Base-by-base conservation (phyloP, 2,797 vertebrate genomes). In the Ptychobarbus kaznakovi region DNA sequence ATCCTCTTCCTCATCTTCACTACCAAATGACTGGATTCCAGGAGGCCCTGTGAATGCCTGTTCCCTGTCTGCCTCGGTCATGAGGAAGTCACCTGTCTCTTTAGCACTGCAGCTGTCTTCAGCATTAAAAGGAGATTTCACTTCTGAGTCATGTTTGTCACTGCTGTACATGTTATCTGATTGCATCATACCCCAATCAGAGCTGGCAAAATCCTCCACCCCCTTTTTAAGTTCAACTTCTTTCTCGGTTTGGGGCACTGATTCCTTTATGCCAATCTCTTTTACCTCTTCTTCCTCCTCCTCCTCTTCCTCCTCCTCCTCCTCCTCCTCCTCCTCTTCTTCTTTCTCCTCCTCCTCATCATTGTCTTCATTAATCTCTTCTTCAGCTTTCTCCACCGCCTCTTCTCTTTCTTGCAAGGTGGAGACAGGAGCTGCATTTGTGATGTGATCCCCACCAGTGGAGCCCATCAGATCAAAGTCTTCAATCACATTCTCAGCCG, bases 291-390 rank as follows among this genome's bases (percentile, higher is more conserved):
- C 89, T 74, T 91, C 88, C 82, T 94, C 74, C 0, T 84, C 76
- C 0, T 86, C 92, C 1, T 95, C 93, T 15, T 95, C 94, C 1
- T 95, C 93, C 6, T 95, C 93, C 1, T 95, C 92, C 16, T 95
- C 93, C 12, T 95, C 93, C 7, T 95, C 93, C 6, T 95, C 91
- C 82, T 95, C 94, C 1, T 95, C 93, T 4, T 95, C 93, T 1
- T 95, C 93, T 20, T 95, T 93, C 12, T 95, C 93, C 11, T 95
- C 93, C 6, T 95, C 91, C 0, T 94, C 93, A 0, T 94, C 93
- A 4, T 95, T 91, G 46, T 96, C 95, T 56, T 95, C 94, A 61
- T 96, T 96, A 87, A 95, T 95, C 88, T 96, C 95, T 87, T 95
- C 92, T 10, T 96, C 95, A 0, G 95, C 95, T 87, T 96, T 96